Percentiles rank a stretch among this genome's conserved stretches.
These are phyloP conservation scores for Tetraneura akinire DNA, from an alignment of 1,140 invertebrate genomes.

Conservation along the genomic window DNA sequence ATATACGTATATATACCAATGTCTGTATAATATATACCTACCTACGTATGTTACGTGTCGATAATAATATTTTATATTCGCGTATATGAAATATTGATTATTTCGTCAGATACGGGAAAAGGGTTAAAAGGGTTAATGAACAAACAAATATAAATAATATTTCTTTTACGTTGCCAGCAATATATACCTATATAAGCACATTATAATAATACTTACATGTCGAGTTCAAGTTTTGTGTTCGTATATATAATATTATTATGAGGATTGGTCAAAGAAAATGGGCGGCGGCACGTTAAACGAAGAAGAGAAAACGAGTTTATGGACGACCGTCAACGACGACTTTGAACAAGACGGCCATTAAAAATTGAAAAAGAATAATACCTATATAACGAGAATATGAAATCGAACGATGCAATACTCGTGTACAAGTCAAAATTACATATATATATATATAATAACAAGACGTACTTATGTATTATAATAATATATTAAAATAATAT, in stretches of 20 bases:
- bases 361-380: slow-evolving; percentile 17
- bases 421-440: slow-evolving; percentile 9
- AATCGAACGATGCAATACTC: neutral
- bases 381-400: slow-evolving; percentile 17
- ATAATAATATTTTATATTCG: neutral
- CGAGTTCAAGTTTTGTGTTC: neutral
- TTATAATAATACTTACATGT: too few relatives aligned
- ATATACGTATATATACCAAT: too few relatives aligned
- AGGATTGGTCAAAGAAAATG: slow-evolving; percentile 39
- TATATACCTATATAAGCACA: neutral
- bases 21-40: too few relatives aligned
- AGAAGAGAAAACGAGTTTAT: slow-evolving; percentile 46
- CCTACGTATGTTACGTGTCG: too few relatives aligned
- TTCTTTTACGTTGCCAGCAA: neutral
- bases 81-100: slow-evolving; percentile 9
- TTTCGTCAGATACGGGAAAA: neutral
- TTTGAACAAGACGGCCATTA: slow-evolving; percentile 39
- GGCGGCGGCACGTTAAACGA: slow-evolving; percentile 24
- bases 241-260: too few relatives aligned
- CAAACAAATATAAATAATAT: neutral
- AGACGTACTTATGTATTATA: neutral
- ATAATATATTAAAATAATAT: slow-evolving; percentile 35
- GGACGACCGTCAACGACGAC: slow-evolving; percentile 32
- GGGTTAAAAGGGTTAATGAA: neutral
- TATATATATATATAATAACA: too few relatives aligned